These are phyloP conservation scores for Siniperca undulata DNA, from an alignment of 2,797 vertebrate genomes.

Conservation along the genomic window DNA sequence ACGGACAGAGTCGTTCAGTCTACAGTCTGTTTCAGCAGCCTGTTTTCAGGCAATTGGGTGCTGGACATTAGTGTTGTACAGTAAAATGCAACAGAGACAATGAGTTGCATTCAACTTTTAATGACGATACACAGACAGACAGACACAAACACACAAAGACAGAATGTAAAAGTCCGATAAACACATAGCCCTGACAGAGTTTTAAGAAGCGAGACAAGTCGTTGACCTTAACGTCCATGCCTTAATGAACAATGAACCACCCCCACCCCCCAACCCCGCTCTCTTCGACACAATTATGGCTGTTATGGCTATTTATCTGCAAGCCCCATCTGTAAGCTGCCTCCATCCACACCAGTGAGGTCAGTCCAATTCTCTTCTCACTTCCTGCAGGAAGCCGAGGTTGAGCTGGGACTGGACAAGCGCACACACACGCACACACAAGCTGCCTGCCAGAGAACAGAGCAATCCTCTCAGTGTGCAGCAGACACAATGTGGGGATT, in stretches of 20 bases:
- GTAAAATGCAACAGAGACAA: constrained; percentile 10
- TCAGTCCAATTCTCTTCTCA: constrained; percentile 68
- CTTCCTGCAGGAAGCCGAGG: constrained; percentile 75
- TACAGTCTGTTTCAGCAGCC: constrained; percentile 24
- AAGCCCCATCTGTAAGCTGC: constrained; percentile 66
- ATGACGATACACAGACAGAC: background rate
- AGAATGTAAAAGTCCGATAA: constrained; percentile 24
- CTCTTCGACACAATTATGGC: constrained; percentile 34
- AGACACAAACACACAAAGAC: constrained; percentile 11
- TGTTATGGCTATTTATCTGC: constrained; percentile 67
- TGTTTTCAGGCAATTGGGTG: constrained; percentile 16
- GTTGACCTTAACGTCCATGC: constrained; percentile 39
- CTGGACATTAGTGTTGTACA: background rate
- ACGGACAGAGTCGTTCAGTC: constrained; percentile 2
- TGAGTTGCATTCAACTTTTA: constrained; percentile 3
- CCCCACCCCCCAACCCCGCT: background rate
- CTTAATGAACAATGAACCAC: constrained; percentile 40
- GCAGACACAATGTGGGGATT: constrained; percentile 36
- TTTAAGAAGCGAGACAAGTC: constrained; percentile 21
- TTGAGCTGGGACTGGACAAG: constrained; percentile 37
- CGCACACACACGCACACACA: constrained; percentile 34
- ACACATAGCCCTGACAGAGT: background rate
- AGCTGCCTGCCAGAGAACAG: constrained; percentile 29
- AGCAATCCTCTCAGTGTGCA: constrained; percentile 34
- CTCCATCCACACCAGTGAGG: constrained; percentile 64